phyloP scores from a whole-genome alignment of 2,888 invertebrate species.

The Acronicta psi region DNA sequence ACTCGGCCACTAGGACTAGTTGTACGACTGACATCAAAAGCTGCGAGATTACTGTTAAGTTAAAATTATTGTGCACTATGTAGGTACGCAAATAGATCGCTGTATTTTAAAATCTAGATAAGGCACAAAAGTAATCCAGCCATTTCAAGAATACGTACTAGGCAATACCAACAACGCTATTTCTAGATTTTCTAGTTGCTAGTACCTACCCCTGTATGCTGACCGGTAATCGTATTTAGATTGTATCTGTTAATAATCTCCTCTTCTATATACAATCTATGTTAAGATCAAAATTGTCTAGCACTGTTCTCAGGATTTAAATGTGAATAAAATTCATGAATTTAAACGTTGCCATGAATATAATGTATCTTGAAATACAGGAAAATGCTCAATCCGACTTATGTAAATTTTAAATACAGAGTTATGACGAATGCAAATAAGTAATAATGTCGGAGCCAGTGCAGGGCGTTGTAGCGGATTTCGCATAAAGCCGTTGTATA shows the following conservation, averaged over 20 bases:
- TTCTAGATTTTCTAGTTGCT: conserved; percentile 45
- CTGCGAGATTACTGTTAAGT: not conserved
- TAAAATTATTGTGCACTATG: not conserved
- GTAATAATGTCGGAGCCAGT: conserved; percentile 57
- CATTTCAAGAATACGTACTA: conserved; percentile 13
- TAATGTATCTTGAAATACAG: conserved; percentile 45
- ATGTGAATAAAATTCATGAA: conserved; percentile 51
- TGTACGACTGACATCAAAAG: conserved; percentile 10
- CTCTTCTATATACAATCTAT: conserved; percentile 46
- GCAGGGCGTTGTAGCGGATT: conserved; percentile 35
- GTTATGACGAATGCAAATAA: conserved; percentile 61
- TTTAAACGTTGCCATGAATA: conserved; percentile 42
- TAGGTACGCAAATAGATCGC: conserved; percentile 12
- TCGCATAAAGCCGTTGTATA: conserved; percentile 60
- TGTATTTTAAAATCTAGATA: conserved; percentile 21
- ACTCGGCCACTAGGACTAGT: conserved; percentile 42
- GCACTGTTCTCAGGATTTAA: conserved; percentile 36
- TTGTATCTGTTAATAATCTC: conserved; percentile 46
- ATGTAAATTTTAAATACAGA: conserved; percentile 50
- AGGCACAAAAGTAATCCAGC: conserved; percentile 14
- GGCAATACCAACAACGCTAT: conserved; percentile 28
- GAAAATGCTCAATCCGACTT: conserved; percentile 42
- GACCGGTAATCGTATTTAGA: conserved; percentile 45
- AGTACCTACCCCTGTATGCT: conserved; percentile 15
- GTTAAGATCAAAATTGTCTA: conserved; percentile 28